These are phyloP conservation scores for Drosophila littoralis DNA, from an alignment of 1,140 invertebrate species.

Conservation along the genomic window DNA sequence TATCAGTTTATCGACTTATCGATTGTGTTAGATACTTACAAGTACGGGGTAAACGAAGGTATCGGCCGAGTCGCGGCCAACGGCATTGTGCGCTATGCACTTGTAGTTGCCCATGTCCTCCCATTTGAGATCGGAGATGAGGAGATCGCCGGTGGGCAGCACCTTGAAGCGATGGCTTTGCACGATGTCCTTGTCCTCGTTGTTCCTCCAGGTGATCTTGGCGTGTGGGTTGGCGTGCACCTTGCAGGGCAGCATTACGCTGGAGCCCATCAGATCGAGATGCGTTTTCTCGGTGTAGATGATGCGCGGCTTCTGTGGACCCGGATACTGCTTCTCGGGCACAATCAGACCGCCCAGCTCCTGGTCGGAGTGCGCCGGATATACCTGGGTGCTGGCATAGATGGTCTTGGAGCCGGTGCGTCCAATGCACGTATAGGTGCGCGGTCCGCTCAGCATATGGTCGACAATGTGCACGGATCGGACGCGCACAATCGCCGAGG, in stretches of 20 bases:
- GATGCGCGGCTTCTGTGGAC: constrained; percentile 86
- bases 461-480: constrained; percentile 87
- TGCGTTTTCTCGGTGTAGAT: constrained; percentile 85
- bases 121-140: constrained; percentile 89
- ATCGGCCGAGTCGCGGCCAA: constrained; percentile 87
- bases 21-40: constrained; percentile 83
- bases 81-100: constrained; percentile 89
- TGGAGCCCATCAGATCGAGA: constrained; percentile 87
- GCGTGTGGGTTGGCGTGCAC: constrained; percentile 88
- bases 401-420: constrained; percentile 87
- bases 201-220: constrained; percentile 88
- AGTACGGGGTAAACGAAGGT: constrained; percentile 92
- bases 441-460: constrained; percentile 66
- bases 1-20: neutral
- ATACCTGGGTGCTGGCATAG: constrained; percentile 85
- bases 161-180: constrained; percentile 85
- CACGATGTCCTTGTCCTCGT: constrained; percentile 85
- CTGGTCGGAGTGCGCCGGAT: constrained; percentile 67
- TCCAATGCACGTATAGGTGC: constrained; percentile 89
- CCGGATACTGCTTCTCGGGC: constrained; percentile 65
- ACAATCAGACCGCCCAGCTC: constrained; percentile 45
- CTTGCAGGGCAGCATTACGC: constrained; percentile 89
- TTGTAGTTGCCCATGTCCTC: constrained; percentile 92
- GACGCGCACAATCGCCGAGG: constrained; percentile 86
- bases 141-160: constrained; percentile 89